Conservation (phyloP, 2,888 invertebrate genomes). For the Agrochola macilenta region DNA sequence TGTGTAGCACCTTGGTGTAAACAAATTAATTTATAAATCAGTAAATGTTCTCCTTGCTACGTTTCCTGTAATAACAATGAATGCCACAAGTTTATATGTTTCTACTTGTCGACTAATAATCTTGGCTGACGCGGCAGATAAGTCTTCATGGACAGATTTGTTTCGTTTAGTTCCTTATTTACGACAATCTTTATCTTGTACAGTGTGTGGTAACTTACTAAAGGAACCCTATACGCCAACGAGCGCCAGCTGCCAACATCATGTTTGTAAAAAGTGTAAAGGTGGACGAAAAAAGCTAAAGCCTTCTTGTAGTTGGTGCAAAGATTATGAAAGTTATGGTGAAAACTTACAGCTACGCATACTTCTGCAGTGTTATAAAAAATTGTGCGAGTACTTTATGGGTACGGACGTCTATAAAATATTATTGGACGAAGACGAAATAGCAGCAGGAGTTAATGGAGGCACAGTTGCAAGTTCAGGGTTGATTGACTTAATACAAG, state of each 20-base stretch:
- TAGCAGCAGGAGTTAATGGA: constrained; percentile 88
- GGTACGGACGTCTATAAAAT: constrained; percentile 93
- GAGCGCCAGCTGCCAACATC: constrained; percentile 95
- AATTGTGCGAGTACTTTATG: constrained; percentile 95
- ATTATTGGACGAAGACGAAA: constrained; percentile 89
- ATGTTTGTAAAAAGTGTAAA: constrained; percentile 96
- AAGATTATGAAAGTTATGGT: constrained; percentile 94
- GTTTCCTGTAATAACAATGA: constrained; percentile 91
- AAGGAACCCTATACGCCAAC: constrained; percentile 95
- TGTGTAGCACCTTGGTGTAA: constrained; percentile 83
- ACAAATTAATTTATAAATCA: constrained; percentile 79
- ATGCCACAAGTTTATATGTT: constrained; percentile 95
- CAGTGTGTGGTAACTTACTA: constrained; percentile 96
- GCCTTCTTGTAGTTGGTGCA: constrained; percentile 96
- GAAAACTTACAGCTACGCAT: constrained; percentile 96
- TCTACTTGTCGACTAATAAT: constrained; percentile 95
- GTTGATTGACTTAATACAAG: constrained; percentile 94
- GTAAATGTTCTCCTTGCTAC: constrained; percentile 74
- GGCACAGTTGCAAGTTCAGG: constrained; percentile 90
- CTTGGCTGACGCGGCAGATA: constrained; percentile 93
- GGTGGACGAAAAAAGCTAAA: constrained; percentile 96
- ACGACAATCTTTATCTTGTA: constrained; percentile 96
- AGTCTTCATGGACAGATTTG: constrained; percentile 94
- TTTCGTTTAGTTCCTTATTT: constrained; percentile 96
- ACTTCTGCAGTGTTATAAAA: constrained; percentile 96